Evolutionary conservation across 2,113 vertebrate genomes (phyloP).

Genomic region (Polyodon spathula): DNA sequence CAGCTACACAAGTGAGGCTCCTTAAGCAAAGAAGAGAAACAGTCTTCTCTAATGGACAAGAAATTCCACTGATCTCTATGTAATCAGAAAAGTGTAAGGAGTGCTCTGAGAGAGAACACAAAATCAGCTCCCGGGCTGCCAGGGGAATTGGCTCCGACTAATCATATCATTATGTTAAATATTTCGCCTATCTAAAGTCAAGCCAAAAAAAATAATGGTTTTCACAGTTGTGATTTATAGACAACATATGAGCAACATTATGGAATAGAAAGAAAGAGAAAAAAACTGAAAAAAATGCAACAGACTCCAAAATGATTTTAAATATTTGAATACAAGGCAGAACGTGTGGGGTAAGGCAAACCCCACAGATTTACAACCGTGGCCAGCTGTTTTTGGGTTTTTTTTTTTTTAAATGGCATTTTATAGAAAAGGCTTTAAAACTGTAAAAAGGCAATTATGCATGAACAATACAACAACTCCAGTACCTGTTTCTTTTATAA

Average conservation of each 20-base stretch:
- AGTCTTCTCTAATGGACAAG: slow-evolving; percentile 43
- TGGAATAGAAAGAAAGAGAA: slow-evolving; percentile 7
- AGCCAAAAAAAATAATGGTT: slow-evolving; percentile 32
- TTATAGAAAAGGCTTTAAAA: too few species aligned
- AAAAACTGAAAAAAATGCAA: not conserved
- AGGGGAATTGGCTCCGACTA: slow-evolving; percentile 35
- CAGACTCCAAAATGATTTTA: not conserved
- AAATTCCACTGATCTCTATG: slow-evolving; percentile 58
- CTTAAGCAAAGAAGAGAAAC: slow-evolving; percentile 24
- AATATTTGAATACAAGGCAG: not conserved
- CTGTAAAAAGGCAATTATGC: not conserved
- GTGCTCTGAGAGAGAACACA: slow-evolving; percentile 20
- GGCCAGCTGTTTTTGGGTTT: too few species aligned
- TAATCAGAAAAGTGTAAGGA: slow-evolving; percentile 35
- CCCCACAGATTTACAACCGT: too few species aligned
- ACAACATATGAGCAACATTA: slow-evolving; percentile 39
- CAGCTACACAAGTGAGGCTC: slow-evolving; percentile 9
- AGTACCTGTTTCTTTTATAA: too few species aligned
- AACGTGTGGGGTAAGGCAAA: too few species aligned
- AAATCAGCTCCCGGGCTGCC: slow-evolving; percentile 33
- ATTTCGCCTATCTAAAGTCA: slow-evolving; percentile 33
- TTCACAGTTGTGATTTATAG: slow-evolving; percentile 48
- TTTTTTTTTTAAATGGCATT: too few species aligned
- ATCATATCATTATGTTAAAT: slow-evolving; percentile 46
- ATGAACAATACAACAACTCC: not conserved